A percentile compares a stretch with the other conserved stretches of the same genome.
Evolutionary conservation across 2,888 invertebrate genomes (phyloP).

Genomic region (Phytoseiulus persimilis): DNA sequence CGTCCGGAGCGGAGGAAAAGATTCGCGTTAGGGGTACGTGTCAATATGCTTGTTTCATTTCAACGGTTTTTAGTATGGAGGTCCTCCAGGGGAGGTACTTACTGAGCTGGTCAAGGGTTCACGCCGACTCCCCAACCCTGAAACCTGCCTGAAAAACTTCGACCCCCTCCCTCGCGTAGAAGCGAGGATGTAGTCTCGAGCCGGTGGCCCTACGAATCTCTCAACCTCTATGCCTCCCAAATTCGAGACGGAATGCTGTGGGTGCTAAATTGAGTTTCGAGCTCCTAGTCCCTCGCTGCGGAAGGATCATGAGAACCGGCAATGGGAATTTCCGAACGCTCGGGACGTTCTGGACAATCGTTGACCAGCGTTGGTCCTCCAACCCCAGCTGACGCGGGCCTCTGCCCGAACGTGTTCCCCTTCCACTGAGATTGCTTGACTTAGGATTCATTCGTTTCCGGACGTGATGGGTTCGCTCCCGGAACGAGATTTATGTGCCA

Average conservation of each 20-base stretch:
- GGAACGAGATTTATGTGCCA: not conserved
- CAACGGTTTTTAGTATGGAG: not conserved
- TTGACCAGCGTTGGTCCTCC: not conserved
- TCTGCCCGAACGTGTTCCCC: not conserved
- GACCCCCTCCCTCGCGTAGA: no score
- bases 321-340: not conserved
- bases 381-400: not conserved
- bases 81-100: not conserved
- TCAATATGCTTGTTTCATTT: not conserved
- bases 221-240: no score
- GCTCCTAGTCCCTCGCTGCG: no score
- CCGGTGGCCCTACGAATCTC: no score
- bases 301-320: no score
- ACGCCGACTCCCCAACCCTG: not conserved
- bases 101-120: no score
- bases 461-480: not conserved
- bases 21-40: not conserved
- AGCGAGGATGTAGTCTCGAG: no score
- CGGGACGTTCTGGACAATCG: not conserved
- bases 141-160: no score
- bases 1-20: not conserved
- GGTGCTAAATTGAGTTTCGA: no score
- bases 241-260: no score
- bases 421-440: not conserved
- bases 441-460: not conserved